phyloP scores from a whole-genome alignment of 1,140 invertebrate genomes.

The Bradysia coprophila region DNA sequence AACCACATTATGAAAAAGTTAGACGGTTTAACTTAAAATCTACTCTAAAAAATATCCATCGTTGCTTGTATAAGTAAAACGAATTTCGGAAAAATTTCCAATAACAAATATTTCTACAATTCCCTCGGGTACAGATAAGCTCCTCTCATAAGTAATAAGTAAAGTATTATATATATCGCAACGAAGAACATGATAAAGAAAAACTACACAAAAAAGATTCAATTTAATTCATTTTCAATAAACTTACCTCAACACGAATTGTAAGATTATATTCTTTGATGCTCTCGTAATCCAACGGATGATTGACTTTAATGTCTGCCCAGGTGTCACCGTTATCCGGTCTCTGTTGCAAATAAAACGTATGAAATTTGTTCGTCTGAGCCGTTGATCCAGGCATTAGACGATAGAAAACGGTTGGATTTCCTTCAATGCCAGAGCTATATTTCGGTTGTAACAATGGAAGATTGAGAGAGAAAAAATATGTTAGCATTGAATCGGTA shows the following conservation, averaged over 20 bases:
- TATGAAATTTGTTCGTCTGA: slow-evolving; percentile 89
- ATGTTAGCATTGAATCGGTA: no score
- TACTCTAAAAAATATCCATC: no score
- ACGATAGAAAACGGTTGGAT: slow-evolving; percentile 86
- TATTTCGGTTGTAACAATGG: neutral
- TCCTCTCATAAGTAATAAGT: no score
- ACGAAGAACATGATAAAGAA: no score
- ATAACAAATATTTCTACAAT: no score
- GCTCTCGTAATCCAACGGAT: slow-evolving; percentile 84
- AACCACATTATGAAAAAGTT: no score
- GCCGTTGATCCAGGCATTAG: slow-evolving; percentile 87
- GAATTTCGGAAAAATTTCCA: no score
- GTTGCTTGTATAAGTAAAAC: no score
- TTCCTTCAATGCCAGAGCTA: slow-evolving; percentile 90
- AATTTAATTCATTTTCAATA: no score
- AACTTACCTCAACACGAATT: slow-evolving; percentile 78
- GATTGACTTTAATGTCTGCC: slow-evolving; percentile 91
- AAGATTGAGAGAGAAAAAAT: neutral
- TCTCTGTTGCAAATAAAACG: slow-evolving; percentile 86
- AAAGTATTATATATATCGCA: neutral
- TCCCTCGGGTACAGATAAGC: no score
- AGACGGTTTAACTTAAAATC: no score
- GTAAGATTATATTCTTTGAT: slow-evolving; percentile 93
- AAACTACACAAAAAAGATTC: no score
- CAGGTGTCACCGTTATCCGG: slow-evolving; percentile 77